Percentiles rank a stretch among this genome's conserved stretches.
These are phyloP conservation scores for Phalacrocorax carbo DNA, from an alignment of 2,113 vertebrate genomes.

Conservation along the genomic window DNA sequence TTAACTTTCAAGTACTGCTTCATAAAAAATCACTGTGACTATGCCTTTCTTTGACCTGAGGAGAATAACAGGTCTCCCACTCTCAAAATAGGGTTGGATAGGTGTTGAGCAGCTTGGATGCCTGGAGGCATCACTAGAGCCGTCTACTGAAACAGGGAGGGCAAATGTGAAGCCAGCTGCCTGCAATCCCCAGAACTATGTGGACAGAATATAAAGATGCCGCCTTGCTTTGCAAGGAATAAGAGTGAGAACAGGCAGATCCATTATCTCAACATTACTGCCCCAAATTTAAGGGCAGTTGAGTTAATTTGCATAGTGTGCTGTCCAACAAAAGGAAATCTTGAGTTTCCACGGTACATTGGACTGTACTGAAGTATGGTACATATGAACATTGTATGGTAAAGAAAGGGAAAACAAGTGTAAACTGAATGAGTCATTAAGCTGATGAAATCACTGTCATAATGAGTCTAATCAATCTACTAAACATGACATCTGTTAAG, in stretches of 20 bases:
- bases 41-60: background rate
- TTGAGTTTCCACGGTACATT: background rate
- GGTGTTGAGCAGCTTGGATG: background rate
- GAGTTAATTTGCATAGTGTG: background rate
- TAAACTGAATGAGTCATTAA: constrained; percentile 13
- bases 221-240: background rate
- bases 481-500: background rate
- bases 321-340: background rate
- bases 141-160: background rate
- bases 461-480: constrained; percentile 24
- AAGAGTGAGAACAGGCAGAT: background rate
- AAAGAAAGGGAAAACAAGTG: background rate
- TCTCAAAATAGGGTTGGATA: background rate
- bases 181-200: background rate
- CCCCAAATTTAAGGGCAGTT: background rate
- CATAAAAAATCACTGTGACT: background rate
- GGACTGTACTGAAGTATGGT: background rate
- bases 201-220: background rate
- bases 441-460: constrained; percentile 44
- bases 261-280: background rate
- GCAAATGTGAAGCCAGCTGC: background rate
- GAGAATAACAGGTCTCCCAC: background rate
- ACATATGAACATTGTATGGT: background rate
- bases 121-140: background rate
- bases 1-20: background rate